phyloP scores from a whole-genome alignment of 2,888 invertebrate species.

The Sacculina carcini region DNA sequence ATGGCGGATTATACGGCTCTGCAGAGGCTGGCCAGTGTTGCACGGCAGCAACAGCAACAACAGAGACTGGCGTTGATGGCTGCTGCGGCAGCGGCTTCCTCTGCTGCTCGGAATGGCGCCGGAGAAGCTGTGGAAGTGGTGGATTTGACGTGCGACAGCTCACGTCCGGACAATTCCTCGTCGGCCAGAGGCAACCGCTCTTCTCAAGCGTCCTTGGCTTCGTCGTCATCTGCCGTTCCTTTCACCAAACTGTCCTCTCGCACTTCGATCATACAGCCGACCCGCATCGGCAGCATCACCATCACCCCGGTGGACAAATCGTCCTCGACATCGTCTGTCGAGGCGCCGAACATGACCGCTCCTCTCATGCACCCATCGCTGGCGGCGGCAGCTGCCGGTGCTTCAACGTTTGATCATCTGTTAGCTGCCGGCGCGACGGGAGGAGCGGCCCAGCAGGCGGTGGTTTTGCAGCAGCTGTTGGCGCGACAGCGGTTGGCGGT shows the following conservation, averaged over 20 bases:
- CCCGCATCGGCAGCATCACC: neutral
- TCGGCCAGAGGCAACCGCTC: no score
- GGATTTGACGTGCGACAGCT: neutral
- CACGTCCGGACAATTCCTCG: neutral
- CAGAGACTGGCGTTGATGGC: neutral
- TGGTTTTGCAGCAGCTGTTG: neutral
- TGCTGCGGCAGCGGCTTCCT: neutral
- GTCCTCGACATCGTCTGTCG: neutral
- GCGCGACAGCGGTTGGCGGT: neutral
- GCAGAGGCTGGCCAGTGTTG: neutral
- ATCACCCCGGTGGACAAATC: neutral
- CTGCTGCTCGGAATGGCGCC: no score
- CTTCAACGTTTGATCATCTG: neutral
- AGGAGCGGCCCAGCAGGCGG: neutral
- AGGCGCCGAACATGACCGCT: neutral
- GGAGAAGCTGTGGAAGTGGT: neutral
- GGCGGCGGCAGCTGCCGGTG: neutral
- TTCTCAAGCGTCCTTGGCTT: no score
- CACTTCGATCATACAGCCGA: no score
- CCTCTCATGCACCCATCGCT: neutral
- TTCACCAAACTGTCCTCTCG: no score
- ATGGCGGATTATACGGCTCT: slow-evolving; percentile 1
- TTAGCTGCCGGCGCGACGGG: neutral
- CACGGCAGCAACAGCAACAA: neutral
- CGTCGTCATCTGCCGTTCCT: no score